Evolutionary conservation across 2,113 vertebrate genomes (phyloP), one percentile per base, ranked within the genome.

Genomic region (Muntiacus muntjak): DNA sequence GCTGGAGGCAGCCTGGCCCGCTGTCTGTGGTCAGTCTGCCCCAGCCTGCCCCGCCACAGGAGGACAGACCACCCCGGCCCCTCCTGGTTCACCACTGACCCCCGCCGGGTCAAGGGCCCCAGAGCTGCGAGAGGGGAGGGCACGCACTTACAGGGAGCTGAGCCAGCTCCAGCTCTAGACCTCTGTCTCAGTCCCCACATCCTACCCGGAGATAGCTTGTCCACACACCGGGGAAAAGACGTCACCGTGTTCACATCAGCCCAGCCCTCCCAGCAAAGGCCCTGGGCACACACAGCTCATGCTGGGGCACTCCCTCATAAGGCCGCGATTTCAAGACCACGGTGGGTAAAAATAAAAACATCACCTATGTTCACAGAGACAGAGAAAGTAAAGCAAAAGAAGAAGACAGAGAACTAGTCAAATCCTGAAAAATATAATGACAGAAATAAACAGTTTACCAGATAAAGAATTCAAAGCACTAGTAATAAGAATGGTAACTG

Each of bases 31-130:
- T 19, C 47, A 23, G 28, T 50, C 17, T n/a, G 3, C 11, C 33
- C 36, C 50, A 3, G 33, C 19, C 81, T 15, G 11, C 7, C 3
- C 33, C 19, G 0, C 36, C 50, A 36, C 30, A 30, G 47, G 33
- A 33, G 17, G 6, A 25, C 19, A n/a, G 50, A 21, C 4, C 5
- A 81, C 28, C 7, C 30, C 3, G 3, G 30, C 11, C 19, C 33
- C 50, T 82, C 3, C 10, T 54, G 30, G 28, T 8, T 36, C 50
- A 82, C 33, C 33, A 36, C 19, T 14, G 33, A 21, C 6, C 19
- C 11, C 33, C 1, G 1, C 19, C 1, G 6, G 33, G 33, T 82
- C 50, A 25, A 82, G 30, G 50, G 21, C 4, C 79, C 11, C 33
- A 36, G 50, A 54, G 50, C 50, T 25, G 50, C 6, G 30, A 52